Evolutionary conservation across 2,113 vertebrate species (phyloP).

Genomic region (Strix uralensis): DNA sequence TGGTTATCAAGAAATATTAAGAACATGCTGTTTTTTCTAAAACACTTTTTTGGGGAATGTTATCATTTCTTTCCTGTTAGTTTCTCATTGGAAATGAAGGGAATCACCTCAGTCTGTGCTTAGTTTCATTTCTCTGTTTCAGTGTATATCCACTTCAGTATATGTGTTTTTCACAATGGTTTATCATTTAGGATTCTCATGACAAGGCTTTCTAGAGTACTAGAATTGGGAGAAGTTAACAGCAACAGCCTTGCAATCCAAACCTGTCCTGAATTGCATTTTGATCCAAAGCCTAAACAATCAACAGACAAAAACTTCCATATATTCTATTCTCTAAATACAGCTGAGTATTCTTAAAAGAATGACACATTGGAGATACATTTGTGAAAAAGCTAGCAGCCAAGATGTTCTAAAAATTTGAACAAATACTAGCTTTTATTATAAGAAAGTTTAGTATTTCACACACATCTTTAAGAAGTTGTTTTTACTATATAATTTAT

Average conservation of each 20-base stretch:
- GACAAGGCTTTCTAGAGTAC: neutral
- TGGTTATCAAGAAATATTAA: neutral
- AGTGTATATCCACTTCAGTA: neutral
- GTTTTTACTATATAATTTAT: neutral
- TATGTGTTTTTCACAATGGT: neutral
- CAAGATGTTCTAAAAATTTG: neutral
- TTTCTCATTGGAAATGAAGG: accelerated
- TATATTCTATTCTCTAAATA: neutral
- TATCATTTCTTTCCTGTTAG: neutral
- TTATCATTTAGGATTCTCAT: neutral
- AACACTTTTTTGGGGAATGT: accelerated
- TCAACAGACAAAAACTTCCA: neutral
- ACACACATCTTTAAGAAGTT: neutral
- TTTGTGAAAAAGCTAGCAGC: neutral
- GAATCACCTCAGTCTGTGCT: neutral
- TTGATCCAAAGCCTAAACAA: neutral
- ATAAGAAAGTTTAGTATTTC: neutral
- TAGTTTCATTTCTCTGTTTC: neutral
- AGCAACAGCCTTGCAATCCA: neutral
- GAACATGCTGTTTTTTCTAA: neutral
- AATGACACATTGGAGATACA: neutral
- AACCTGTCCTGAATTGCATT: neutral
- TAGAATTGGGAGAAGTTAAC: neutral
- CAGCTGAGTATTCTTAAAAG: neutral
- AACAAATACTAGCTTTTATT: neutral